Evolutionary conservation across 2,888 invertebrate genomes (phyloP).

Genomic region (Andrena camellia): DNA sequence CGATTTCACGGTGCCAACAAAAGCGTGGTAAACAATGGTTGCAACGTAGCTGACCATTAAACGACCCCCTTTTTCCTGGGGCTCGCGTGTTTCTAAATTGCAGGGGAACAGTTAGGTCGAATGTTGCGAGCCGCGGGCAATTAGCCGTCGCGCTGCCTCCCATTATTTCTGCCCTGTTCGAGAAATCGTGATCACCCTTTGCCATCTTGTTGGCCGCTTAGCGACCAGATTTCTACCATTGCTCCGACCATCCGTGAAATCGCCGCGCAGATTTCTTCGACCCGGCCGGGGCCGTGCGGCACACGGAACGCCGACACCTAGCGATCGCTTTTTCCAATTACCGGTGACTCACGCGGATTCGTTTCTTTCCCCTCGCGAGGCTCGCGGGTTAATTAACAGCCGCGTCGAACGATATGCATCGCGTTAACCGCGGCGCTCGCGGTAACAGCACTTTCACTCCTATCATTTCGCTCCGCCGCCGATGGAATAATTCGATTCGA

Average conservation of each 20-base stretch:
- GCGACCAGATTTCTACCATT: constrained; percentile 14
- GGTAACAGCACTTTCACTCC: constrained; percentile 59
- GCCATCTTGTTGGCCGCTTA: neutral
- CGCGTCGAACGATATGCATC: constrained; percentile 54
- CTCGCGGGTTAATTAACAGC: constrained; percentile 55
- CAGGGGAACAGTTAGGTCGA: neutral
- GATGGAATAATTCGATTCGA: constrained; percentile 39
- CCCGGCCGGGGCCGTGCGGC: neutral
- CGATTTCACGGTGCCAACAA: neutral
- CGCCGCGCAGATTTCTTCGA: neutral
- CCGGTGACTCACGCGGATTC: constrained; percentile 9
- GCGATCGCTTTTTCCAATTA: constrained; percentile 33
- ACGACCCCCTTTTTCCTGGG: neutral
- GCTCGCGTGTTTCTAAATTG: constrained; percentile 13
- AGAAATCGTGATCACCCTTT: constrained; percentile 22
- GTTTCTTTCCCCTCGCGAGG: neutral
- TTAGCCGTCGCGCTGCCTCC: constrained; percentile 12
- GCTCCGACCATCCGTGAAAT: constrained; percentile 20
- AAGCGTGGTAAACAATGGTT: constrained; percentile 13
- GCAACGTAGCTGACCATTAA: neutral
- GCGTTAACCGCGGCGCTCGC: constrained; percentile 29
- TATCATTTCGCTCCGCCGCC: constrained; percentile 46
- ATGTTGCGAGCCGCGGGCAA: constrained; percentile 5
- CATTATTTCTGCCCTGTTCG: constrained; percentile 33
- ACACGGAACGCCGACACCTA: neutral